Evolutionary conservation across 1,140 invertebrate species (phyloP).

Genomic region (Maniola jurtina): DNA sequence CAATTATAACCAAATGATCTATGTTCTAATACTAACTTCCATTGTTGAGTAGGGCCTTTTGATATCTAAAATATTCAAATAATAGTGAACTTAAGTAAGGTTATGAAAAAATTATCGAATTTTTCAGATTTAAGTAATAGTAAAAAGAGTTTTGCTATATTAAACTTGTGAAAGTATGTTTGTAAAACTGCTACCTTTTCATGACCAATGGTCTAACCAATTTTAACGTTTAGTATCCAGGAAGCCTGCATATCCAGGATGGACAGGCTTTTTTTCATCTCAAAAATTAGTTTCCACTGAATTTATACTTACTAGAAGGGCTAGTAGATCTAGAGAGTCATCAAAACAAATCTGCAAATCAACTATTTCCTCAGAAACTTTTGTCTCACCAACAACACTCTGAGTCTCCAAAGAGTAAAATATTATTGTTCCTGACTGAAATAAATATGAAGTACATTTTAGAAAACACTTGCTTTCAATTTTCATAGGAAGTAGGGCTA

Average conservation of each 20-base stretch:
- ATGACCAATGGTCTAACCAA: no score
- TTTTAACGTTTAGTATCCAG: no score
- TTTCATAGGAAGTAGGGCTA: no score
- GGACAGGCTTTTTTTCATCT: no score
- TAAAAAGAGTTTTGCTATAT: no score
- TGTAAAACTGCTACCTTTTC: no score
- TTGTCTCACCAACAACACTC: conserved; percentile 59
- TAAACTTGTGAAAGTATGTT: no score
- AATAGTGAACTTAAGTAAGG: no score
- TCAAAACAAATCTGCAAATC: conserved; percentile 73
- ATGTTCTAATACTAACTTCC: conserved; percentile 68
- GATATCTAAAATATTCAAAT: conserved; percentile 51
- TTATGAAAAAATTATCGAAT: no score
- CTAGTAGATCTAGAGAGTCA: conserved; percentile 64
- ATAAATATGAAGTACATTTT: not conserved
- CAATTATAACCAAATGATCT: conserved; percentile 68
- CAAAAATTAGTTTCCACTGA: not conserved
- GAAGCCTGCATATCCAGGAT: no score
- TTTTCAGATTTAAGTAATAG: no score
- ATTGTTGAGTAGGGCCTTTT: conserved; percentile 57
- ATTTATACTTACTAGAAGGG: conserved; percentile 54
- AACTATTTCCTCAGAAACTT: conserved; percentile 57
- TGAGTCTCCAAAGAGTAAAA: conserved; percentile 69
- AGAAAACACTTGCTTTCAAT: not conserved
- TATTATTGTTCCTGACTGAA: conserved; percentile 56